Base-by-base conservation (phyloP, 2,113 vertebrate species). In the Turdus rufiventris region DNA sequence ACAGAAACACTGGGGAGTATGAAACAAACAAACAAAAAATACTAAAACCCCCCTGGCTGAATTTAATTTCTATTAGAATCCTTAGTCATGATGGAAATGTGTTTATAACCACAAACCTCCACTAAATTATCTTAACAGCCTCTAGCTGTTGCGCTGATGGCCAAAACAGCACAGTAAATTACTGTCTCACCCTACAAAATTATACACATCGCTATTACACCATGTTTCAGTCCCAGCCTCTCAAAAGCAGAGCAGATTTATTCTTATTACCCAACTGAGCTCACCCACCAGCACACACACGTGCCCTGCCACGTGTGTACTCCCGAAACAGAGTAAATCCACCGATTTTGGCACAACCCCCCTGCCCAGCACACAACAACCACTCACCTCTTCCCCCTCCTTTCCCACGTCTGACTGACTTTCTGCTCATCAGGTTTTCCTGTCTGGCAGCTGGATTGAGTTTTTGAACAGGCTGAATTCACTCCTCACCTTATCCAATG, bases 101-200 rank as follows among this genome's bases (percentile, higher is more conserved):
- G 91, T 97, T 97, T 96, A 96, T 86, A 95, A 89, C 68, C 92
- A 80, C 83, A 96, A 81, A 68, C 92, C 89, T 79, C 75, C 45
- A 85, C 65, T 93, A 95, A 96, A 96, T 91, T 95, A 94, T 68
- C 85, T 91, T 94, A 93, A 92, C 83, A 85, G 93, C 92, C 68
- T 91, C 86, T 73, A 90, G 91, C 79, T 85, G 85, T 72, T 94
- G 85, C 0, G 6, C 58, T 89, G 92, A 96, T 93, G 91, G 88
- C 78, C 60, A 54, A 79, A 96, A 71, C 84, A 92, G 81, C 63
- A 18, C 51, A 76, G 85, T 86, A 77, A 93, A 95, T 93, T 85
- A 94, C 75, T 10, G 5, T 45, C 75, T 80, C 61, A 34, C 78
- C 5, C 0, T 81, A 75, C 76, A 42, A 88, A 96, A 92, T 86